A percentile compares a stretch with the other conserved stretches of the same genome.
Conservation (phyloP, 2,888 invertebrate genomes). For the Sclerodermus sp. region DNA sequence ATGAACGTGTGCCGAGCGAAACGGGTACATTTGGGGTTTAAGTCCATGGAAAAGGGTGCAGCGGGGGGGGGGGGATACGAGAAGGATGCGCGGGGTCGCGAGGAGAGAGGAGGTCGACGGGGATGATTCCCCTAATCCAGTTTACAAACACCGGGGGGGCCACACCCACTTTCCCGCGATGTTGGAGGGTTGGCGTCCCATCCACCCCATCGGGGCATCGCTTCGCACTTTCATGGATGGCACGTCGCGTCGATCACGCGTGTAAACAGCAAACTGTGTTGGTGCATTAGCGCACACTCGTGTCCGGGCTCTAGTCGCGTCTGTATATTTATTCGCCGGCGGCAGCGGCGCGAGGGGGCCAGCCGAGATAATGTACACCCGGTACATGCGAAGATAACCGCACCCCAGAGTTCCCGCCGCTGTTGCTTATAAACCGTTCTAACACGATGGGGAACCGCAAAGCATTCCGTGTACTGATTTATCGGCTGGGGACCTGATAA, state of each 20-base stretch:
- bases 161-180: slow-evolving; percentile 43
- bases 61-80: too few species aligned
- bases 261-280: slow-evolving; percentile 13
- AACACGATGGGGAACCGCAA: slow-evolving; percentile 54
- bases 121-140: slow-evolving; percentile 47
- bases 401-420: slow-evolving; percentile 47
- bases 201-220: not conserved
- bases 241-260: slow-evolving; percentile 8
- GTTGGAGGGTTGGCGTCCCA: slow-evolving; percentile 3
- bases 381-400: slow-evolving; percentile 53
- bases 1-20: too few species aligned
- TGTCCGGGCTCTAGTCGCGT: not conserved
- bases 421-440: slow-evolving; percentile 49
- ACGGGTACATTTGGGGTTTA: too few species aligned
- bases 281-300: slow-evolving; percentile 12
- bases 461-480: slow-evolving; percentile 52
- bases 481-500: slow-evolving; percentile 49
- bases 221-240: slow-evolving; percentile 22
- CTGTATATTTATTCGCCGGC: slow-evolving; percentile 42
- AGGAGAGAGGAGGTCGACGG: too few species aligned
- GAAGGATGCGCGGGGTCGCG: too few species aligned
- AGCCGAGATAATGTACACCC: slow-evolving; percentile 51
- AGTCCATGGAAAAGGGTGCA: too few species aligned
- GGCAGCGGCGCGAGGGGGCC: too few species aligned
- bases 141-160: slow-evolving; percentile 45